phyloP scores from a whole-genome alignment of 2,888 invertebrate species.

The Parnassius apollo region DNA sequence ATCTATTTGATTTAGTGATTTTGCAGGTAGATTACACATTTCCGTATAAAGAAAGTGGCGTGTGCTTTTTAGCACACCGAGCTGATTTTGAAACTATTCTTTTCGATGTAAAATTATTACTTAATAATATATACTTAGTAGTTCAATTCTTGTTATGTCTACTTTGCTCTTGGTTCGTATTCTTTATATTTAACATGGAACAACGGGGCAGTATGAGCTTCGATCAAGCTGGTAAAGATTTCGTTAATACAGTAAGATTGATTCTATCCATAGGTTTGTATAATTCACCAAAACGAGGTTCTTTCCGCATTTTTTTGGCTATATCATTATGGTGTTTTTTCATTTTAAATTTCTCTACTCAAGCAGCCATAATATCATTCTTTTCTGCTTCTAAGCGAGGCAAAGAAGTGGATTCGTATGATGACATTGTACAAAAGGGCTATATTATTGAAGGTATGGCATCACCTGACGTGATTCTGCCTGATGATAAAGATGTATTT shows the following conservation, averaged over 20 bases:
- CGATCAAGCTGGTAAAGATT: slow-evolving; percentile 65
- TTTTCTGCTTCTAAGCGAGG: slow-evolving; percentile 66
- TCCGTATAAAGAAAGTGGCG: slow-evolving; percentile 62
- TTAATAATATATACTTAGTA: slow-evolving; percentile 40
- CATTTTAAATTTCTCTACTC: slow-evolving; percentile 63
- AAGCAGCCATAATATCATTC: slow-evolving; percentile 69
- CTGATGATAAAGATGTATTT: slow-evolving; percentile 59
- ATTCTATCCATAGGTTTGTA: slow-evolving; percentile 52
- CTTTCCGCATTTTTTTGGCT: slow-evolving; percentile 60
- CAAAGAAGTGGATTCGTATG: slow-evolving; percentile 67
- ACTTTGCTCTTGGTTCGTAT: slow-evolving; percentile 59
- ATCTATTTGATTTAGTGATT: slow-evolving; percentile 61
- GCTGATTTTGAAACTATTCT: slow-evolving; percentile 62
- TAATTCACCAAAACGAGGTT: slow-evolving; percentile 51
- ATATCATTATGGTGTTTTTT: slow-evolving; percentile 68
- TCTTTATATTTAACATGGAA: slow-evolving; percentile 49
- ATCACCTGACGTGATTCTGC: slow-evolving; percentile 67
- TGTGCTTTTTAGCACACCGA: slow-evolving; percentile 60
- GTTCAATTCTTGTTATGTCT: slow-evolving; percentile 49
- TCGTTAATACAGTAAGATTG: slow-evolving; percentile 59
- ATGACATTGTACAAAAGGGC: slow-evolving; percentile 64
- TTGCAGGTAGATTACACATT: slow-evolving; percentile 58
- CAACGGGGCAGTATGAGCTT: slow-evolving; percentile 43
- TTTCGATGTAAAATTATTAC: slow-evolving; percentile 50
- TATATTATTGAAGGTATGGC: slow-evolving; percentile 66